These are phyloP conservation scores for Drosophila repleta DNA, from an alignment of 1,140 invertebrate genomes.

Conservation along the genomic window DNA sequence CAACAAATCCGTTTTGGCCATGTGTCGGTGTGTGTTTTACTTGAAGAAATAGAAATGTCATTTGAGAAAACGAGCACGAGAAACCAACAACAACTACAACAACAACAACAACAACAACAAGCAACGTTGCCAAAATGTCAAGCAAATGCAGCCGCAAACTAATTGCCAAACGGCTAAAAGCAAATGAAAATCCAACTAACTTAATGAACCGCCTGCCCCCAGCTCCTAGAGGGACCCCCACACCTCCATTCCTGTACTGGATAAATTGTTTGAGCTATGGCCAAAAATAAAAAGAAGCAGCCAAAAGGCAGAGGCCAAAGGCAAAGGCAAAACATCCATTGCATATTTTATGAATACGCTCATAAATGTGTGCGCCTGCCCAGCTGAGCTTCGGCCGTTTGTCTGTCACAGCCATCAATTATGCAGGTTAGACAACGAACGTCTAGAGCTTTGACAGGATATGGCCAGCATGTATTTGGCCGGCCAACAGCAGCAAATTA, in stretches of 20 bases:
- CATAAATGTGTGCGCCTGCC: slow-evolving; percentile 6
- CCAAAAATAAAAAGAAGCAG: neutral
- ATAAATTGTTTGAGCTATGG: slow-evolving; percentile 27
- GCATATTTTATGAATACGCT: slow-evolving; percentile 52
- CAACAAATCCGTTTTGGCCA: slow-evolving; percentile 32
- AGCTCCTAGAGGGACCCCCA: too few relatives aligned
- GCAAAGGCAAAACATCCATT: slow-evolving; percentile 15
- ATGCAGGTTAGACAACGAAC: slow-evolving; percentile 21
- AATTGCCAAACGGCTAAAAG: slow-evolving; percentile 65
- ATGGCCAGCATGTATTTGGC: slow-evolving; percentile 20
- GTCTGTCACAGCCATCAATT: slow-evolving; percentile 38
- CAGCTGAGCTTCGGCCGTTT: neutral
- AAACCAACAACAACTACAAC: slow-evolving; percentile 37
- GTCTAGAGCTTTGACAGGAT: slow-evolving; percentile 5
- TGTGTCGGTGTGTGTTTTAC: slow-evolving; percentile 54
- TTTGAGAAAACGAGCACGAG: slow-evolving; percentile 72
- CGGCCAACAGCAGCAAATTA: slow-evolving; percentile 21
- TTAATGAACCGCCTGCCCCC: slow-evolving; percentile 41
- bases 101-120: slow-evolving; percentile 19
- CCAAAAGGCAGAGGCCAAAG: neutral
- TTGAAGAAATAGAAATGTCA: slow-evolving; percentile 80
- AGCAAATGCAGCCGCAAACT: slow-evolving; percentile 67
- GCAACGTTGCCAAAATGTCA: slow-evolving; percentile 63
- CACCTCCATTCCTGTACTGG: too few relatives aligned
- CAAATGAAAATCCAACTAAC: slow-evolving; percentile 53